Conservation (phyloP, 2,888 invertebrate species). For the Hyppa rectilinea region DNA sequence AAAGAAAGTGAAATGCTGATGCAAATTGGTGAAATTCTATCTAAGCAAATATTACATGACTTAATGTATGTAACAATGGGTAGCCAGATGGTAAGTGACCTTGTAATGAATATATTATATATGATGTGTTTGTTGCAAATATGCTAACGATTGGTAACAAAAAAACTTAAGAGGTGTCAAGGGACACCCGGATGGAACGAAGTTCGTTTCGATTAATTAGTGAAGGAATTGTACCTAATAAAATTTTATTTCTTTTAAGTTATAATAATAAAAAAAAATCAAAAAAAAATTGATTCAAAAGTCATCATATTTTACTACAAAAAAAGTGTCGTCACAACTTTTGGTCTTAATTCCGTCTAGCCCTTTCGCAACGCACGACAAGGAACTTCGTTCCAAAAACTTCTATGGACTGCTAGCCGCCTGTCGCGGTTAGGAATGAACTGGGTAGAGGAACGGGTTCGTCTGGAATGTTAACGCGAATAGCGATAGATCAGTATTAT, state of each 20-base stretch:
- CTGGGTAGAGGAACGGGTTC: conserved; percentile 35
- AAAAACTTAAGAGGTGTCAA: too few relatives aligned
- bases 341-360: too few relatives aligned
- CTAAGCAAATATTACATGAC: conserved; percentile 65
- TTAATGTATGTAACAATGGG: conserved; percentile 60
- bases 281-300: too few relatives aligned
- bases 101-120: conserved; percentile 56
- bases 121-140: conserved; percentile 30
- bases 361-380: too few relatives aligned
- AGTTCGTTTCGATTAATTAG: too few relatives aligned
- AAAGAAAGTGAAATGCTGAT: conserved; percentile 77
- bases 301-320: too few relatives aligned
- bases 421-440: conserved; percentile 23
- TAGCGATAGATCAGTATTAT: conserved; percentile 45
- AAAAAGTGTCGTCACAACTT: too few relatives aligned
- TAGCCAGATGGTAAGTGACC: conserved; percentile 47
- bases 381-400: too few relatives aligned
- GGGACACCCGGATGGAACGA: too few relatives aligned
- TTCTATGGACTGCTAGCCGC: conserved; percentile 22
- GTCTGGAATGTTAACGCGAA: conserved; percentile 40
- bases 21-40: conserved; percentile 75
- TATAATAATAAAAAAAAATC: too few relatives aligned
- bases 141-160: conserved; percentile 36
- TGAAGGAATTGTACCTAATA: too few relatives aligned
- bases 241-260: too few relatives aligned